Evolutionary conservation across 1,140 invertebrate species (phyloP).

Genomic region (Neuroterus valhalla): DNA sequence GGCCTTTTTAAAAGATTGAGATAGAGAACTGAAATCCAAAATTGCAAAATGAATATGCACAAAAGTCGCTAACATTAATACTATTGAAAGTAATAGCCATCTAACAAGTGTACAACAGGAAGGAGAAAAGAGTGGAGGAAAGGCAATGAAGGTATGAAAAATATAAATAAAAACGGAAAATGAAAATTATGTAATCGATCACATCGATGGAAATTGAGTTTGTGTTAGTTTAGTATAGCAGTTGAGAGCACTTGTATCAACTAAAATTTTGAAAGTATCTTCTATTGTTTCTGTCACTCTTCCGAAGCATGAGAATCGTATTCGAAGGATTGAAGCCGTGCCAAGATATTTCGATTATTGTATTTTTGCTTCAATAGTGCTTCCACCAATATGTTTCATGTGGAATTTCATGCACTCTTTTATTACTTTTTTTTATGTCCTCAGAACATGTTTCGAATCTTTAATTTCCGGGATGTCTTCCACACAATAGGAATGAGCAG

Average conservation of each 20-base stretch:
- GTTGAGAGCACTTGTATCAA: not conserved
- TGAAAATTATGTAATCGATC: too few relatives aligned
- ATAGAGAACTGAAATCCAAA: too few relatives aligned
- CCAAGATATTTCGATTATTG: not conserved
- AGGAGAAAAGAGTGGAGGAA: too few relatives aligned
- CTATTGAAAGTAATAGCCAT: too few relatives aligned
- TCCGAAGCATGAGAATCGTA: not conserved
- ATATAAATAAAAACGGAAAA: too few relatives aligned
- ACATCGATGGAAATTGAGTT: too few relatives aligned
- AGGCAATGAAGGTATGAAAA: too few relatives aligned
- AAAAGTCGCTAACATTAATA: too few relatives aligned
- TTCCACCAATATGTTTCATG: not conserved
- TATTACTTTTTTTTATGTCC: not conserved
- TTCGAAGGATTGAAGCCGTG: not conserved
- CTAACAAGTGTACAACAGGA: too few relatives aligned
- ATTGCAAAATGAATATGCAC: too few relatives aligned
- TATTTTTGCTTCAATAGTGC: slow-evolving; percentile 1
- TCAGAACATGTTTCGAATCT: not conserved
- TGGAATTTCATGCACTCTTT: not conserved
- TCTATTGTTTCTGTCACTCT: slow-evolving; percentile 23
- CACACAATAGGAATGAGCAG: not conserved
- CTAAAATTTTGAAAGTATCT: not conserved
- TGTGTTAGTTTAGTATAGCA: slow-evolving; percentile 12
- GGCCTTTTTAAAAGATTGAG: too few relatives aligned
- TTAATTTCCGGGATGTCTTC: slow-evolving; percentile 25